Conservation (phyloP, 2,797 vertebrate species). For the Eurystomus glaucurus region DNA sequence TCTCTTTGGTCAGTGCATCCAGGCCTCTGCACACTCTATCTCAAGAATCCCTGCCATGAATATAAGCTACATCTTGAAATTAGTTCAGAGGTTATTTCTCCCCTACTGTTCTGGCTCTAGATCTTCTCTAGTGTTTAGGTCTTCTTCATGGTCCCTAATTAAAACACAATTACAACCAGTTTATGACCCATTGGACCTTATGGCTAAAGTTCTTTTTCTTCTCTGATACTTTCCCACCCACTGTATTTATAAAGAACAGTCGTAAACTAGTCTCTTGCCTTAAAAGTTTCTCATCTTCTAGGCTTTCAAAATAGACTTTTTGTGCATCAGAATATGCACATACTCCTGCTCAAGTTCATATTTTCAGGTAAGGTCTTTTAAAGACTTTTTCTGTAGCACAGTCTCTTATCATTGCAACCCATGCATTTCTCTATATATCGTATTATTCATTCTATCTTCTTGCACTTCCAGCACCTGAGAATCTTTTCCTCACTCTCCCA, state of each 20-base stretch:
- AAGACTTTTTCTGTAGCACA: not conserved
- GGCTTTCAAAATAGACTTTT: not conserved
- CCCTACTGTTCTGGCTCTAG: not conserved
- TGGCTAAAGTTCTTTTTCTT: not conserved
- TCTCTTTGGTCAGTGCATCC: not conserved
- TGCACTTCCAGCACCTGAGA: not conserved
- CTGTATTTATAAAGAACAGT: not conserved
- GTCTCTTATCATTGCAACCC: not conserved
- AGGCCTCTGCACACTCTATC: fast-evolving
- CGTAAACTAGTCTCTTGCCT: not conserved
- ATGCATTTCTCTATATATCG: not conserved
- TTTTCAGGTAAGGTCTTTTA: not conserved
- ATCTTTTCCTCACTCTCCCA: slow-evolving; percentile 1
- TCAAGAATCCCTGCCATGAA: not conserved
- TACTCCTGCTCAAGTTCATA: not conserved
- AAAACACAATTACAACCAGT: not conserved
- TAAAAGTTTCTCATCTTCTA: not conserved
- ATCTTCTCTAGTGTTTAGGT: not conserved
- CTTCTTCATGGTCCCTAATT: not conserved
- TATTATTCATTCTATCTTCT: not conserved
- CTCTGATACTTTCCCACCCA: not conserved
- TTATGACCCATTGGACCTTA: not conserved
- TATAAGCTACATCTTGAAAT: not conserved
- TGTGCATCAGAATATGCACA: not conserved
- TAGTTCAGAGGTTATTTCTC: not conserved